These are phyloP conservation scores for Gymnoscopelus microlampas DNA, from an alignment of 2,797 vertebrate genomes.

Conservation along the genomic window DNA sequence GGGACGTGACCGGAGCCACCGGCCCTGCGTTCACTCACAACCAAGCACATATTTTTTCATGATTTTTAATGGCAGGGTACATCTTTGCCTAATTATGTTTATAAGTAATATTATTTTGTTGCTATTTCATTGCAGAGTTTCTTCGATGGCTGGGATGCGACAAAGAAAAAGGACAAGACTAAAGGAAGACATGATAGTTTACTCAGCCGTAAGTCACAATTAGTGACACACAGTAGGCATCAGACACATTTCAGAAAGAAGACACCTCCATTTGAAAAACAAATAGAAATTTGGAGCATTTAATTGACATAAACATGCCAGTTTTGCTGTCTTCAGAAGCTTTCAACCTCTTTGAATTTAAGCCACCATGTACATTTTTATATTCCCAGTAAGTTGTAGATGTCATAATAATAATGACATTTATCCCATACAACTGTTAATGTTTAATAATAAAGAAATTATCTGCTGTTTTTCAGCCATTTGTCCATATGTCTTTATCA, in stretches of 20 bases:
- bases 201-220: constrained; percentile 72
- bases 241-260: too few species aligned
- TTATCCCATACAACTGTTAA: not conserved
- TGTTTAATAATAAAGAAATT: constrained; percentile 16
- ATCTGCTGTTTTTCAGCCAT: not conserved
- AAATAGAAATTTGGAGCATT: too few species aligned
- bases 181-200: constrained; percentile 86
- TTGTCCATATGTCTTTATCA: too few species aligned
- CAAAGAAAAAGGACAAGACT: constrained; percentile 95
- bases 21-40: not conserved
- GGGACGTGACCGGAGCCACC: constrained; percentile 21
- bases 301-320: too few species aligned
- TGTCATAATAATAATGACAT: not conserved
- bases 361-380: too few species aligned
- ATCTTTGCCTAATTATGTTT: not conserved
- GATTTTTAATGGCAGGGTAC: not conserved
- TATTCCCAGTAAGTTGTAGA: too few species aligned
- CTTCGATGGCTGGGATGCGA: constrained; percentile 95
- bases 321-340: too few species aligned
- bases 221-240: too few species aligned
- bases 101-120: not conserved
- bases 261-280: too few species aligned
- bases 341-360: too few species aligned
- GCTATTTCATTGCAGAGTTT: constrained; percentile 85
- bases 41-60: not conserved